Base-by-base conservation (phyloP, 2,888 invertebrate genomes). In the Agrilus cyanescens region DNA sequence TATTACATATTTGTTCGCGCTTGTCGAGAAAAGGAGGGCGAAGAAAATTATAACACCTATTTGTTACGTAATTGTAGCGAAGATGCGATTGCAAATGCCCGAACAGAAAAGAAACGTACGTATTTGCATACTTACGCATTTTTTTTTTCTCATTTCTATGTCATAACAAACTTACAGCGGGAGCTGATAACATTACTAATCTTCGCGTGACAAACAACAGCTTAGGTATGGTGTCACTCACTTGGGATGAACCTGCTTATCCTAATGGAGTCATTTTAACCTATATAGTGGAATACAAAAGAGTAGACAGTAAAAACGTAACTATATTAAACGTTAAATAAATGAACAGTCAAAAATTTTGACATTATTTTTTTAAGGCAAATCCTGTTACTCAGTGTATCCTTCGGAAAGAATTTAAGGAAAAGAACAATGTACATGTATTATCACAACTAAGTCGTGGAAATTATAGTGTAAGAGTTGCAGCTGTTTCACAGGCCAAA, bases 191-290 rank as follows among this genome's bases (percentile, higher is more conserved):
- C 46, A 77, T 84, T 34, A 65, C 62, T 12, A 65, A 72, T 45
- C 62, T 79, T 14, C 66, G 67, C 12, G 71, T 75, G 47, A 70
- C 74, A 0, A 66, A 68, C 52, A 54, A 63, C 42, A 74, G 68
- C 47, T 56, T 64, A 15, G 75, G 75, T 1, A 73, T 73, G 51
- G 76, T 86, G 12, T 78, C 76, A 37, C 67, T 90, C 3, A 73
- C 69, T 18, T 96, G 96, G 96, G 70, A 75, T 3, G 81, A 85
- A 52, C 95, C 96, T 0, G 53, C 60, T 15, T 69, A 80, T 48
- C 94, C 96, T 0, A 97, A 97, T 64, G 93, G 96, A 2, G 74
- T 85, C 45, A 81, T 95, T 36, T 77, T 90, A 33, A 82, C 84
- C 0, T 96, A 94, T 66, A 77, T 80, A 48, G 79, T 95, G 40